Base-by-base conservation (phyloP, 2,113 vertebrate genomes). In the Neopipo cinnamomea region DNA sequence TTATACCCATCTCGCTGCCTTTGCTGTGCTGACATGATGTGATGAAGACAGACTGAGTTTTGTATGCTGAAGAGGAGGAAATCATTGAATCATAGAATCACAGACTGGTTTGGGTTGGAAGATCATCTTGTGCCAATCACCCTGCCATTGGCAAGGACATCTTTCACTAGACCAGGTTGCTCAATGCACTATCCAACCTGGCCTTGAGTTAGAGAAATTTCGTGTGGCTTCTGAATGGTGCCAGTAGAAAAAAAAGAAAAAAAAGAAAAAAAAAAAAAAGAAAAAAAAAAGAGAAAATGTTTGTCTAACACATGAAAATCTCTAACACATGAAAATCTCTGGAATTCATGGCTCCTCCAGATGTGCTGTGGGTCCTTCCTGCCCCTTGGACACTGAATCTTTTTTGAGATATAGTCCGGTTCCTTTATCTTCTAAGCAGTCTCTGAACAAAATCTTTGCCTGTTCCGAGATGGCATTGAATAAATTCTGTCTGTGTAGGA, bases 281-380 rank as follows among this genome's bases (percentile, higher is more conserved):
- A 13, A 8, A 61, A 28, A 62, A 39, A 22, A 23, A n/a, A 35
- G 6, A 33, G 3, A 20, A 23, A 24, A 17, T 7, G 30, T 35
- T 33, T 30, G 39, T 53, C 50, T 55, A 28, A 4, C 28, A 9
- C 0, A 0, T 9, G 68, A 47, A n/a, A 16, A 25, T 42, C 30
- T 8, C 44, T 22, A 28, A 4, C 28, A 9, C 0, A 0, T 9
- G 68, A 47, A n/a, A 16, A 25, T 42, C 30, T 8, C 44, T 22
- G 6, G 18, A 12, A 27, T 37, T 7, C 0, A 5, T 41, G 55
- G 74, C 21, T 70, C 56, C 18, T 47, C 42, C 62, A 33, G 89
- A 8, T 27, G 2, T 6, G 35, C 14, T 2, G 31, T 3, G 1
- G 15, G 41, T 49, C 61, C 59, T 33, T 52, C 12, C 68, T 41